phyloP scores from a whole-genome alignment of 1,140 invertebrate genomes.

The Hermetia illucens region DNA sequence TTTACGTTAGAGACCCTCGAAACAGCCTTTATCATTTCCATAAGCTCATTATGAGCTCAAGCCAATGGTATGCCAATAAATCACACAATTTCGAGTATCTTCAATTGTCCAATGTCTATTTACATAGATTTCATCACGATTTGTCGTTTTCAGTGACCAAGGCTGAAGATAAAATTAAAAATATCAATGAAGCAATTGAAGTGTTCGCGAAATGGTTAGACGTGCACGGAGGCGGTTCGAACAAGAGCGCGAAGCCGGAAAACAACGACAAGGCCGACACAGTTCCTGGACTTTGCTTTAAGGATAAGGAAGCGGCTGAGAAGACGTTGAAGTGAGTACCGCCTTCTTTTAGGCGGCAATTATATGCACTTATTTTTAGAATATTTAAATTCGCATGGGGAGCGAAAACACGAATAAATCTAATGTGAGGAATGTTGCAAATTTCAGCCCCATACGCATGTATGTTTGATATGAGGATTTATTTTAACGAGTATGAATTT shows the following conservation, averaged over 20 bases:
- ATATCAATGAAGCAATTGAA: conserved; percentile 48
- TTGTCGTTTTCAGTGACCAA: conserved; percentile 43
- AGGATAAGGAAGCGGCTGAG: conserved; percentile 39
- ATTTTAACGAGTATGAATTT: too few relatives aligned
- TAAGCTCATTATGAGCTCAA: too few relatives aligned
- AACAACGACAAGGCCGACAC: conserved; percentile 32
- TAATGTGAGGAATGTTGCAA: too few relatives aligned
- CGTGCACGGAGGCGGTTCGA: conserved; percentile 35
- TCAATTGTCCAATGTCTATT: neutral
- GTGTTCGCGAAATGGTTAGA: conserved; percentile 50
- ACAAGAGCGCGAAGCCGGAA: conserved; percentile 29
- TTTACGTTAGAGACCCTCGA: neutral
- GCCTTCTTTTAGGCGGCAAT: too few relatives aligned
- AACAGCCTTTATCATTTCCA: neutral
- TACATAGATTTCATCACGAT: neutral
- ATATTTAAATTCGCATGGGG: too few relatives aligned
- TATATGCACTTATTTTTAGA: too few relatives aligned
- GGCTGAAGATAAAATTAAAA: conserved; percentile 49
- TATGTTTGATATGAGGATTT: too few relatives aligned
- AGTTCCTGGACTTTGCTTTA: conserved; percentile 47
- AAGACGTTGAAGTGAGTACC: conserved; percentile 30
- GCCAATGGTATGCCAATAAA: neutral
- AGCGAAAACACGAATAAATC: too few relatives aligned
- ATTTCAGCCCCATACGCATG: too few relatives aligned
- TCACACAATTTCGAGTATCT: neutral